phyloP scores from a whole-genome alignment of 1,140 invertebrate genomes.

The Paracyclopina nana region DNA sequence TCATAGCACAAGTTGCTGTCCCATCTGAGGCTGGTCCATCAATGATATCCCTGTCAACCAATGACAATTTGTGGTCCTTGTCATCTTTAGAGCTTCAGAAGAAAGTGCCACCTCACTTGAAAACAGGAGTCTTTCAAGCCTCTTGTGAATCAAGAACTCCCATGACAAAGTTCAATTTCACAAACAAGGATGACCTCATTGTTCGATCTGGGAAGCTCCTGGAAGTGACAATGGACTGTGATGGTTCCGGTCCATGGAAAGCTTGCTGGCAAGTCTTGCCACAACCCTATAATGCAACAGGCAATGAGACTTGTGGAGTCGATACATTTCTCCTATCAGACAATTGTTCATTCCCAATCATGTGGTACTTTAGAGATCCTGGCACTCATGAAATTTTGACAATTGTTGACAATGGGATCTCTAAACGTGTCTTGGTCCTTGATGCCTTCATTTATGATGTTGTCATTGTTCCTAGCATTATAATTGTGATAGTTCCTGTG shows the following conservation, averaged over 20 bases:
- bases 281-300: not conserved
- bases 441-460: too few species aligned
- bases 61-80: not conserved
- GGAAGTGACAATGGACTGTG: not conserved
- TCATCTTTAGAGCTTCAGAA: not conserved
- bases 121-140: too few species aligned
- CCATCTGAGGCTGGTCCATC: too few species aligned
- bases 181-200: not conserved
- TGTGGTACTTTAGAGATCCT: slow-evolving; percentile 2
- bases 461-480: too few species aligned
- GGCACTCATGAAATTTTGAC: not conserved
- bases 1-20: not conserved
- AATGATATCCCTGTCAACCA: not conserved
- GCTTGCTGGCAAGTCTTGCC: not conserved
- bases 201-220: not conserved
- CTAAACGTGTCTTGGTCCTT: too few species aligned
- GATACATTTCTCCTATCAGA: too few species aligned
- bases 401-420: slow-evolving; percentile 5
- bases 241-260: slow-evolving; percentile 1
- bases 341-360: too few species aligned
- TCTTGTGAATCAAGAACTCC: too few species aligned
- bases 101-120: too few species aligned
- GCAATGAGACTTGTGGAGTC: slow-evolving; percentile 6
- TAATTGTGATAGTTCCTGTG: too few species aligned
- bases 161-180: too few species aligned